Percentiles rank a stretch among this genome's conserved stretches.
These are phyloP conservation scores for Rhodinocichla rosea DNA, from an alignment of 2,113 vertebrate species.

Conservation along the genomic window DNA sequence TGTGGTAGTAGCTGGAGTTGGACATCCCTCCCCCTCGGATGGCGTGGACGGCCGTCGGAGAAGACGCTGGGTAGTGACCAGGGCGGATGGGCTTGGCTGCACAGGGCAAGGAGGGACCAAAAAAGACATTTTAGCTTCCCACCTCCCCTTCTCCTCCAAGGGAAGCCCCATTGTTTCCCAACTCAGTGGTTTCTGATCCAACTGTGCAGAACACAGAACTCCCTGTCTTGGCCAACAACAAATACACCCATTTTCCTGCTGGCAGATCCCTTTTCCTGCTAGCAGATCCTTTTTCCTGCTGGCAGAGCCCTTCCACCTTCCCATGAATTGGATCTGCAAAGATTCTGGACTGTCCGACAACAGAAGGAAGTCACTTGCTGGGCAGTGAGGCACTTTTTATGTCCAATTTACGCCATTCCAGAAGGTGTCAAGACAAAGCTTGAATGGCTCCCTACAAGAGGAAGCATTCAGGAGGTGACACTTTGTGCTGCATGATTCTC, in stretches of 20 bases:
- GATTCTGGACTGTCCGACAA: neutral
- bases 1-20: constrained; percentile 77
- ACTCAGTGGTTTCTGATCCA: neutral
- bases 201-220: neutral
- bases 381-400: neutral
- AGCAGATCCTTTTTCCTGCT: neutral
- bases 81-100: constrained; percentile 91
- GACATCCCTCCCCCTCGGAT: constrained; percentile 80
- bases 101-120: neutral
- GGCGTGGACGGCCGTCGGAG: constrained; percentile 78
- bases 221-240: neutral
- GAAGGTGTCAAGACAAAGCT: neutral
- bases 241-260: neutral
- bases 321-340: neutral
- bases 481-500: neutral
- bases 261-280: neutral
- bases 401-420: neutral
- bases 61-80: constrained; percentile 87
- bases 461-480: neutral
- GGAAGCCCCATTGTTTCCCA: neutral
- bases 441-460: neutral
- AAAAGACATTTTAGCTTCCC: neutral
- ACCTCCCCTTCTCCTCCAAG: neutral
- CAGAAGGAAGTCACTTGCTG: neutral
- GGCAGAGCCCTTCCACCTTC: neutral